These are phyloP conservation scores for Atractosteus spatula DNA, from an alignment of 2,113 vertebrate genomes.

Conservation along the genomic window DNA sequence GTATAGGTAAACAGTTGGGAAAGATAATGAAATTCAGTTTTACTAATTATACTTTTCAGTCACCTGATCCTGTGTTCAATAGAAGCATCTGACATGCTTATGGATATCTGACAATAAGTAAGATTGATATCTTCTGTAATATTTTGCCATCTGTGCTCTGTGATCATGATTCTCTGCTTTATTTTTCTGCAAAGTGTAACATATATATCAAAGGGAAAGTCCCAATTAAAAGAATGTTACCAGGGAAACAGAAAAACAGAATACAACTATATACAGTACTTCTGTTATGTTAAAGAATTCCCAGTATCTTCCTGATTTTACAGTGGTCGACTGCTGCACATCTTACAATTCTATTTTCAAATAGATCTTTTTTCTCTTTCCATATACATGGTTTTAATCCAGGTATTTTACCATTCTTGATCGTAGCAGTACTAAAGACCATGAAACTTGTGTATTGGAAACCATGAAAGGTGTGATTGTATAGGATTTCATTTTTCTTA, in stretches of 20 bases:
- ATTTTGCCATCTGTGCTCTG: slow-evolving; percentile 42
- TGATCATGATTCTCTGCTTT: slow-evolving; percentile 27
- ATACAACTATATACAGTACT: slow-evolving; percentile 13
- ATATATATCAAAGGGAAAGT: slow-evolving; percentile 22
- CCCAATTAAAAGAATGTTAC: slow-evolving; percentile 21
- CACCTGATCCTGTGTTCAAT: slow-evolving; percentile 27
- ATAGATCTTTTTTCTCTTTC: background rate
- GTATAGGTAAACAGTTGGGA: too few relatives aligned
- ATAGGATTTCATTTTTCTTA: too few relatives aligned
- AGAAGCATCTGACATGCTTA: slow-evolving; percentile 47
- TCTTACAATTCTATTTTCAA: slow-evolving; percentile 31
- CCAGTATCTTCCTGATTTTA: slow-evolving; percentile 6
- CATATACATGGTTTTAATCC: background rate
- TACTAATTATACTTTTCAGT: slow-evolving; percentile 39
- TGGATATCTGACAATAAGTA: slow-evolving; percentile 39
- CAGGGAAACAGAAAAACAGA: slow-evolving; percentile 24
- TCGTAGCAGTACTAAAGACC: too few relatives aligned
- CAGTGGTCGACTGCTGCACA: slow-evolving; percentile 2
- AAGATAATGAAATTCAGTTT: too few relatives aligned
- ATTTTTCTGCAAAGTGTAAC: slow-evolving; percentile 37
- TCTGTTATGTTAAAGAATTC: too few relatives aligned
- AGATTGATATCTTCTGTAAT: slow-evolving; percentile 46
- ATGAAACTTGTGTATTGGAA: too few relatives aligned
- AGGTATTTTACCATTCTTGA: too few relatives aligned
- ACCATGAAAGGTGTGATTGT: too few relatives aligned